Evolutionary conservation across 92 coral and sea anemone genomes (phyloP), one percentile per base, ranked within the genome.

Genomic region (Paramuricea clavata): DNA sequence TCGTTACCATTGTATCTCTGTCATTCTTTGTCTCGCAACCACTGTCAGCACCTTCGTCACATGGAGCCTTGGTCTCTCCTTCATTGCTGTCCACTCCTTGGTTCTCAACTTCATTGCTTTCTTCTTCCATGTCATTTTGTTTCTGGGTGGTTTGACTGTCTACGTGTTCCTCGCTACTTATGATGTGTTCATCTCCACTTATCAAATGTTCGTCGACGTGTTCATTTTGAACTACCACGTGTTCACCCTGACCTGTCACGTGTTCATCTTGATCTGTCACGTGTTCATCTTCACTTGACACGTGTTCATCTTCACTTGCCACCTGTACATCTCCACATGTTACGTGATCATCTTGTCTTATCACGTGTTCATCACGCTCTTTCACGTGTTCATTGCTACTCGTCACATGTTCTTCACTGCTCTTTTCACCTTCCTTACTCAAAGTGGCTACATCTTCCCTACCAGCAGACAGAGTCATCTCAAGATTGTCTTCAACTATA

Each of bases 51-150:
- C 9, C 36, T 30, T 7, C 70, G 47, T 49, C 71, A 34, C 67
- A 62, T 21, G 0, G 26, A 59, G 87, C 54, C 17, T 62, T 72
- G 23, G 30, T 77, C 42, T 32, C 44, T 28, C 19, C 83, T 50
- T 77, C 86, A 28, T 47, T 25, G 27, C 52, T 88, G 10, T 89
- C 69, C 71, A 69, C 72, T 16, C 19, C 52, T 52, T 60, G 83
- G 35, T 35, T 65, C 26, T 31, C 68, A 69, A 5, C 73, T 17
- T 64, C 67, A 7, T 82, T 30, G 52, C 36, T 35, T 50, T 28
- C 61, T 30, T 52, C 73, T 27, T 28, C 5, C 65, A 15, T 30
- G 35, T 44, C 47, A 33, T 47, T 43, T n/a, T 65, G 22, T 60
- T 69, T 60, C 31, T 33, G n/a, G 17, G 31, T 44, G 47, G 39